phyloP scores from a whole-genome alignment of 2,113 vertebrate species.

The cattle (Bos taurus) region DNA sequence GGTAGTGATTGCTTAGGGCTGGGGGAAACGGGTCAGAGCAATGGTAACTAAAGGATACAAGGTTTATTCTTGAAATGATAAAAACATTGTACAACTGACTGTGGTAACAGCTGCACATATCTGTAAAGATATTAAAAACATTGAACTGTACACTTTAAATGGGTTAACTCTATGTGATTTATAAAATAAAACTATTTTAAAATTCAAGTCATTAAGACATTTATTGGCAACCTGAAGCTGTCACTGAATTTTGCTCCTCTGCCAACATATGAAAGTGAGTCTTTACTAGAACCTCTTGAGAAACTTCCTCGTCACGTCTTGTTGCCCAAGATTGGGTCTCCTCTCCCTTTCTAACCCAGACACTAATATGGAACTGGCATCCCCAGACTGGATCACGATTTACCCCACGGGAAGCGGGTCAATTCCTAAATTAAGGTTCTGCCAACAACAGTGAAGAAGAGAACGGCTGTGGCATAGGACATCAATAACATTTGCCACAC shows the following conservation, averaged over 20 bases:
- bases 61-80: neutral
- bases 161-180: neutral
- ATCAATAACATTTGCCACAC: neutral
- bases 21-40: neutral
- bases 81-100: neutral
- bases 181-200: neutral
- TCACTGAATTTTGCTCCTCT: neutral
- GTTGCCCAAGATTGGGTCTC: neutral
- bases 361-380: neutral
- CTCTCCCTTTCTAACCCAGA: neutral
- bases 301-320: neutral
- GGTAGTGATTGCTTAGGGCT: neutral
- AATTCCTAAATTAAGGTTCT: neutral
- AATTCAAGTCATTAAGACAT: neutral
- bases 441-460: neutral
- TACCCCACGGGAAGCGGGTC: neutral
- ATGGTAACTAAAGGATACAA: neutral
- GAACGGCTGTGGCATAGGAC: neutral
- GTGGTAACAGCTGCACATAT: neutral
- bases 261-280: neutral
- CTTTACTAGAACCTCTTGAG: neutral
- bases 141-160: neutral
- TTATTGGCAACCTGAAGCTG: neutral
- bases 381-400: neutral
- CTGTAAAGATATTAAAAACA: neutral